These are phyloP conservation scores for Gouania willdenowi DNA, from an alignment of 2,797 vertebrate genomes.

Conservation along the genomic window DNA sequence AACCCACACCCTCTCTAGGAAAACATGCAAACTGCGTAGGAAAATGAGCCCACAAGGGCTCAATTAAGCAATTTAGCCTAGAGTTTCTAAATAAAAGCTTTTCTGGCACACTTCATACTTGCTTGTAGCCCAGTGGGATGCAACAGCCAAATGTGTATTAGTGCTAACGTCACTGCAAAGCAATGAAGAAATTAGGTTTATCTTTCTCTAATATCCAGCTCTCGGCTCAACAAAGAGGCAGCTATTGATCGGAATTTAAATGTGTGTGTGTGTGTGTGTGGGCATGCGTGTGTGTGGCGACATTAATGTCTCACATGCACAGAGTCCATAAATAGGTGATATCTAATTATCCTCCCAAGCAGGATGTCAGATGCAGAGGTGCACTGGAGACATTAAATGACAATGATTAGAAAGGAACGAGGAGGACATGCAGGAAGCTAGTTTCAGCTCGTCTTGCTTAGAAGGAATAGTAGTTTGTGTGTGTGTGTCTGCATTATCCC, in stretches of 20 bases:
- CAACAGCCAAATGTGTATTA: background rate
- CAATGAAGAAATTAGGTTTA: background rate
- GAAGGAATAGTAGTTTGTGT: constrained; percentile 13
- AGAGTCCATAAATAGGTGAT: constrained; percentile 27
- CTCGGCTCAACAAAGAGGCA: background rate
- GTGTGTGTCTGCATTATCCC: background rate
- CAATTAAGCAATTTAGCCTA: no score
- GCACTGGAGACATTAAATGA: constrained; percentile 9
- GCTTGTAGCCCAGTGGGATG: constrained; percentile 1
- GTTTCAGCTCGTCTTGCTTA: constrained; percentile 14
- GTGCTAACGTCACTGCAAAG: constrained; percentile 2
- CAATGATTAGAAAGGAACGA: background rate
- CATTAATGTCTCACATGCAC: background rate
- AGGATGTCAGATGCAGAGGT: constrained; percentile 26
- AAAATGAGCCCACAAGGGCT: no score
- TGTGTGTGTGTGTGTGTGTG: constrained; percentile 4
- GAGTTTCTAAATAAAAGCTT: no score
- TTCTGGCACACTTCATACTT: background rate
- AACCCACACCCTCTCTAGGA: no score
- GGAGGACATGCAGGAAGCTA: constrained; percentile 6
- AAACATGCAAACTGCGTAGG: no score
- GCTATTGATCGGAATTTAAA: constrained; percentile 13
- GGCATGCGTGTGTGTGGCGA: constrained; percentile 4
- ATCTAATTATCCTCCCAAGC: constrained; percentile 13
- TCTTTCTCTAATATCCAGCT: constrained; percentile 1